Percentiles rank a stretch among this genome's conserved stretches.
phyloP scores from a whole-genome alignment of 2,888 invertebrate species.

The Tipula confusa region DNA sequence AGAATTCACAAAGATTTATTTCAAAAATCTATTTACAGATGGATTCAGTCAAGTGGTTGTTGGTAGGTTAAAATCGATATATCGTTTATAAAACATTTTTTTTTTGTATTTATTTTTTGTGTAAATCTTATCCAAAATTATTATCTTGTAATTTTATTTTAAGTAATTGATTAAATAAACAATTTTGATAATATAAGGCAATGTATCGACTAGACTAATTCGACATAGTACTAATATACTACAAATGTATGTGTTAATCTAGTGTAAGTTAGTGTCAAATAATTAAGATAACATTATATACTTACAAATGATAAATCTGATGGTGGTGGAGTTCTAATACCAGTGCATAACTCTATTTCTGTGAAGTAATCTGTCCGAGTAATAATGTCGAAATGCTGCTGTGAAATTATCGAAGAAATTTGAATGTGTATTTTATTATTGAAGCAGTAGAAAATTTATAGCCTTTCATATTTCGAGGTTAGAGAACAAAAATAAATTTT shows the following conservation, averaged over 20 bases:
- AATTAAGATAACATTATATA: not conserved
- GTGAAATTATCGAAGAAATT: too few species aligned
- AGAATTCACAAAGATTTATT: not conserved
- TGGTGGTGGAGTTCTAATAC: too few species aligned
- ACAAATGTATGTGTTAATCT: not conserved
- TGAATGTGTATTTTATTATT: too few species aligned
- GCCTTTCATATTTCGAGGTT: too few species aligned
- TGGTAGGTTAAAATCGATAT: not conserved
- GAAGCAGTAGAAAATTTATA: too few species aligned
- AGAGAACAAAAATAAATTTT: too few species aligned
- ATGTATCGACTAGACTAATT: not conserved
- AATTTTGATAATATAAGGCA: not conserved
- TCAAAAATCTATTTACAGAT: not conserved
- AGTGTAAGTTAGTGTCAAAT: not conserved
- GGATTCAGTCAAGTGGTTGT: not conserved
- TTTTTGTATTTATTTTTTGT: not conserved
- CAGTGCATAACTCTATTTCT: too few species aligned
- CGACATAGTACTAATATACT: not conserved
- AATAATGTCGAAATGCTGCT: too few species aligned
- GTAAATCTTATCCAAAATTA: not conserved
- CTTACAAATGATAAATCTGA: too few species aligned
- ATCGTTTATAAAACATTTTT: not conserved
- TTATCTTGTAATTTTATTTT: not conserved
- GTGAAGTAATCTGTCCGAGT: too few species aligned
- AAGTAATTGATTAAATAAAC: slow-evolving; percentile 20